Percentiles rank a stretch among this genome's conserved stretches.
These are phyloP conservation scores for Cavia aperea DNA, from an alignment of 2,113 vertebrate species.

Conservation along the genomic window DNA sequence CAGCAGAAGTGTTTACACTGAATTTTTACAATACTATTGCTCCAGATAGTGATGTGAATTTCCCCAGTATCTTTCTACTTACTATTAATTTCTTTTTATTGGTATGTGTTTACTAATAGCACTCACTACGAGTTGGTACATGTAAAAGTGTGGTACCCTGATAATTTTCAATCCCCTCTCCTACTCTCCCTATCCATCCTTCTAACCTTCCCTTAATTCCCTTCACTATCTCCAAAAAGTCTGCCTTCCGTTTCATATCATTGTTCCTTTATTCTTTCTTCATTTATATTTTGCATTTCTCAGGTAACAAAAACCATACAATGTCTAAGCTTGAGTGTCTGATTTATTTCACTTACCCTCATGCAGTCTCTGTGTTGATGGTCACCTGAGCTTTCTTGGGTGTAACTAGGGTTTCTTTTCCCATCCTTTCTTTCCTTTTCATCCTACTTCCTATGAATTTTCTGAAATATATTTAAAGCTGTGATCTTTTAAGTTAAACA, in stretches of 20 bases:
- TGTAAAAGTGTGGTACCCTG: background rate
- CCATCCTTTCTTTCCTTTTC: background rate
- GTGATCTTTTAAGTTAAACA: conserved; percentile 48
- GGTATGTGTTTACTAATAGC: background rate
- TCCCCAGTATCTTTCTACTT: background rate
- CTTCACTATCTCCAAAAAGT: background rate
- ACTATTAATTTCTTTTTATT: background rate
- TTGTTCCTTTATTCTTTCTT: background rate
- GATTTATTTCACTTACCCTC: background rate
- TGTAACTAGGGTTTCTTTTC: background rate
- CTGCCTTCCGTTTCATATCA: background rate
- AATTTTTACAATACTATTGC: background rate
- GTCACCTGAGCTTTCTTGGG: background rate
- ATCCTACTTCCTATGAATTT: background rate
- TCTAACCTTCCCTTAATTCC: background rate
- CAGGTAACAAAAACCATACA: background rate
- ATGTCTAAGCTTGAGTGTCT: background rate
- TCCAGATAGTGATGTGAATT: background rate
- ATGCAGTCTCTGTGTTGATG: background rate
- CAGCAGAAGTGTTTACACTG: background rate
- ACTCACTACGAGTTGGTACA: background rate
- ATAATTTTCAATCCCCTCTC: background rate
- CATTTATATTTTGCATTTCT: background rate
- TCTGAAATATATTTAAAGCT: conserved; percentile 34
- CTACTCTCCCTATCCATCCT: background rate